Percentiles rank a stretch among this genome's conserved stretches.
These are phyloP conservation scores for Hoplostethus mediterraneus DNA, from an alignment of 2,797 vertebrate species.

Conservation along the genomic window DNA sequence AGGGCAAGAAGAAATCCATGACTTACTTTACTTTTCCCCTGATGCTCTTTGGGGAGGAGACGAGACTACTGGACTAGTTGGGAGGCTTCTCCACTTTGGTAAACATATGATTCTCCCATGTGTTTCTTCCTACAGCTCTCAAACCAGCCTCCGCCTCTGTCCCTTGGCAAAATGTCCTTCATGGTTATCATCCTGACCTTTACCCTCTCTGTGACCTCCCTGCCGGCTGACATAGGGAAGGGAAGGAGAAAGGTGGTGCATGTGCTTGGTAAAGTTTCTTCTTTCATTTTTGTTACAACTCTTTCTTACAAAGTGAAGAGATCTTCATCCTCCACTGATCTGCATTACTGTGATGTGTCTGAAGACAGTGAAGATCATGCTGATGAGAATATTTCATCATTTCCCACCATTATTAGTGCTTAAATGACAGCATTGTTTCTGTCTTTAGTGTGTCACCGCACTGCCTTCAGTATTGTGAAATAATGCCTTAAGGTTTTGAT, in stretches of 20 bases:
- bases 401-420: background rate
- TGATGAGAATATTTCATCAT: background rate
- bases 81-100: background rate
- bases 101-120: slow-evolving; percentile 14
- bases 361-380: background rate
- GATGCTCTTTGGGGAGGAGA: background rate
- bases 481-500: slow-evolving; percentile 45
- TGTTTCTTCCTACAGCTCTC: slow-evolving; percentile 59
- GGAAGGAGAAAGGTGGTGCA: slow-evolving; percentile 92
- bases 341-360: background rate
- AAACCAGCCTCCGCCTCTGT: slow-evolving; percentile 44
- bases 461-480: slow-evolving; percentile 2
- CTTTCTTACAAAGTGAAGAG: too few species aligned
- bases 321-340: background rate
- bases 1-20: background rate
- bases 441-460: slow-evolving; percentile 8
- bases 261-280: slow-evolving; percentile 88
- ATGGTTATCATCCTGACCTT: slow-evolving; percentile 66
- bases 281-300: background rate
- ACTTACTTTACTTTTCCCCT: background rate
- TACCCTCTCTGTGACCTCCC: slow-evolving; percentile 59
- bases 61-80: background rate
- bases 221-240: slow-evolving; percentile 76
- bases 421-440: slow-evolving; percentile 13
- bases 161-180: slow-evolving; percentile 48